Evolutionary conservation across 2,113 vertebrate genomes (phyloP), one percentile per base, ranked within the genome.

Genomic region (Craseonycteris thonglongyai): DNA sequence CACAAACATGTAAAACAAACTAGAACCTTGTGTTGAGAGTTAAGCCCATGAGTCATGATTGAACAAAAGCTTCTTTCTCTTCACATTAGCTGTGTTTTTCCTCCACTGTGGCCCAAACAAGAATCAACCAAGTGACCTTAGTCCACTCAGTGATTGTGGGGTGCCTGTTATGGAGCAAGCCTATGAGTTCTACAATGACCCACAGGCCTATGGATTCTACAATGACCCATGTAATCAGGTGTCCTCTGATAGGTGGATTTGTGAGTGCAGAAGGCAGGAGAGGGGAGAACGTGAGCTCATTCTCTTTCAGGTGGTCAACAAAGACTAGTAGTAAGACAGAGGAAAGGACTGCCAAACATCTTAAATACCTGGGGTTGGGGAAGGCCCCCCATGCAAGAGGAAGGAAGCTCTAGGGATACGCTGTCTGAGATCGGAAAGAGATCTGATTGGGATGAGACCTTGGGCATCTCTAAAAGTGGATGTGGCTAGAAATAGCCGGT

Each of bases 401-500:
- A 90, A 75, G 81, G 14, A 45, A 95, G 91, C n/a, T 56, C 66
- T 51, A 65, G 47, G 30, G 91, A 96, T 42, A 28, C 74, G 56
- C 90, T 45, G 11, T 80, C 30, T 90, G 45, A 91, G 33, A 78
- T n/a, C 6, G 2, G 90, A 87, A 56, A 81, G 92, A 58, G n/a
- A 83, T 71, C 94, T 86, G 81, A 94, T 47, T 33, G 2, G 47
- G 5, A 38, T 49, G 80, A 91, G 78, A 80, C 66, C 93, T 63
- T 38, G n/a, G 66, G 90, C 93, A 94, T 93, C 97, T 96, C 96
- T 98, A 98, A 97, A 98, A 96, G 80, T 90, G 95, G 94, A 90
- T 49, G 65, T 88, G 93, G 88, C 75, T 96, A 89, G 89, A 97
- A 96, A 85, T 96, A 98, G 92, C 97, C 96, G 93, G 65, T 90